Evolutionary conservation across 1,140 invertebrate genomes (phyloP).

Genomic region (Zaprionus taronus): DNA sequence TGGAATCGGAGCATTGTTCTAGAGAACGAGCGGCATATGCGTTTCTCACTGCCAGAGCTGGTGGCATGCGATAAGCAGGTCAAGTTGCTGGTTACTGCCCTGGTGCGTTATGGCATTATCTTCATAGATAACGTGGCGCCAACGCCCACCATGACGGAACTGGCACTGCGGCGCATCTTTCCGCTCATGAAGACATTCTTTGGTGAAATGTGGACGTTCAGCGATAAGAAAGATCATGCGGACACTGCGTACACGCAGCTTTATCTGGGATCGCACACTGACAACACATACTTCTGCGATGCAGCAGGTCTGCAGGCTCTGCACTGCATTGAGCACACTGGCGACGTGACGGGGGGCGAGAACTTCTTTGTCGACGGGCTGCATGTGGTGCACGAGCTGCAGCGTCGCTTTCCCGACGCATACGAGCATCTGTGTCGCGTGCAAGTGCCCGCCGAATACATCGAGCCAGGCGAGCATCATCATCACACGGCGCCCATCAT

Average conservation of each 20-base stretch:
- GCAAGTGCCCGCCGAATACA: constrained; percentile 87
- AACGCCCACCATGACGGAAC: constrained; percentile 76
- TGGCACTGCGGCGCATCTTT: constrained; percentile 72
- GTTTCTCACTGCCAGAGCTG: constrained; percentile 50
- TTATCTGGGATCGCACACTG: constrained; percentile 86
- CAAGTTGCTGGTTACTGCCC: constrained; percentile 51
- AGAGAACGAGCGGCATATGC: constrained; percentile 59
- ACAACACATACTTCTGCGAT: constrained; percentile 90
- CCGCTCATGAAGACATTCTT: constrained; percentile 88
- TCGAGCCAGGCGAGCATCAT: constrained; percentile 86
- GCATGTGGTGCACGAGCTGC: constrained; percentile 87
- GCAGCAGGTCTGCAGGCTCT: constrained; percentile 90
- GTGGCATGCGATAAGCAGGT: constrained; percentile 54
- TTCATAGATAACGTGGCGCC: constrained; percentile 78
- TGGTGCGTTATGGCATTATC: constrained; percentile 74
- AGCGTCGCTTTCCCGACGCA: constrained; percentile 84
- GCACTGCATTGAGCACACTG: constrained; percentile 87
- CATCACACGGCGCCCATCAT: constrained; percentile 86
- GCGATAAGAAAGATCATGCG: constrained; percentile 85
- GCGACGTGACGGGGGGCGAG: constrained; percentile 87
- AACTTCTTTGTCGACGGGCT: constrained; percentile 90
- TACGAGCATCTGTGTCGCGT: constrained; percentile 86
- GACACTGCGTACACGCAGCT: constrained; percentile 89
- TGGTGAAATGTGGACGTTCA: constrained; percentile 88
- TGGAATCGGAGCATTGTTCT: constrained; percentile 69